Conservation (phyloP, 2,888 invertebrate species). For the Tromatobia lineatoria region DNA sequence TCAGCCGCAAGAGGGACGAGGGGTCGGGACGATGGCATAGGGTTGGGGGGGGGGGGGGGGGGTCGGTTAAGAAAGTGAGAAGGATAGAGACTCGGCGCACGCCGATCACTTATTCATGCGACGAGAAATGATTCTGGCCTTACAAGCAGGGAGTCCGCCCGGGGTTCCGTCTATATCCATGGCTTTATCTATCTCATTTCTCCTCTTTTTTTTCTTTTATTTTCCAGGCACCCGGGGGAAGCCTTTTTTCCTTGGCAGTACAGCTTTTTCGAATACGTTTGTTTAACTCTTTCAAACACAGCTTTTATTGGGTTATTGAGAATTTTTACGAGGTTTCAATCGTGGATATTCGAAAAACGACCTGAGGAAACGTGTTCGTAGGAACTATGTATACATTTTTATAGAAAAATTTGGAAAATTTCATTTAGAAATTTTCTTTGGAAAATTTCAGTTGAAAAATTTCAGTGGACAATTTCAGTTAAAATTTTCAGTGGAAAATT, state of each 20-base stretch:
- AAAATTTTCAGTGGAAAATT: no score
- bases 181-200: slow-evolving; percentile 46
- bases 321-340: not conserved
- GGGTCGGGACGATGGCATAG: slow-evolving; percentile 11
- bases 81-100: slow-evolving; percentile 67
- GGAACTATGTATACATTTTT: no score
- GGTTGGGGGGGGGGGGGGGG: not conserved
- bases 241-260: not conserved
- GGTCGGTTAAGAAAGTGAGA: slow-evolving; percentile 28
- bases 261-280: slow-evolving; percentile 18
- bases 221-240: slow-evolving; percentile 35
- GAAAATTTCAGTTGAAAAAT: no score
- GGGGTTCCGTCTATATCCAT: slow-evolving; percentile 45
- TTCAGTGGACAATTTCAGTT: no score
- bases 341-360: no score
- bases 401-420: no score
- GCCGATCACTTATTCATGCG: slow-evolving; percentile 82
- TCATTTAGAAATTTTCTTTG: not conserved
- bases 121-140: slow-evolving; percentile 81
- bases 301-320: not conserved
- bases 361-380: no score
- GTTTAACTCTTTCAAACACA: not conserved
- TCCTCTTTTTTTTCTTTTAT: slow-evolving; percentile 38
- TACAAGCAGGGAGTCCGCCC: slow-evolving; percentile 60
- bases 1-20: slow-evolving; percentile 58